Conservation (phyloP, 1,140 invertebrate genomes). For the Harlomillsia oculata region DNA sequence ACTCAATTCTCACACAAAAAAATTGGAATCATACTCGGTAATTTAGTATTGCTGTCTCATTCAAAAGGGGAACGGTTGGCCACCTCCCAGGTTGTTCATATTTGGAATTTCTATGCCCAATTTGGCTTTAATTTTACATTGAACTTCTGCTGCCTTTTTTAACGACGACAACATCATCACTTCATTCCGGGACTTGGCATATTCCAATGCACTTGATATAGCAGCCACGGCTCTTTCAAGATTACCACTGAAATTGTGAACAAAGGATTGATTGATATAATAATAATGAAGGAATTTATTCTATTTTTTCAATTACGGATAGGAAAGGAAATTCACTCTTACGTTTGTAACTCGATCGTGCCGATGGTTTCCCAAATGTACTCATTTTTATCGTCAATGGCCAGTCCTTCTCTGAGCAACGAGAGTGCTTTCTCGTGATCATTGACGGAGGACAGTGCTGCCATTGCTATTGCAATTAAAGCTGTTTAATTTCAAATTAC, state of each 20-base stretch:
- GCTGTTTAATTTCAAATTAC: not conserved
- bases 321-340: too few relatives aligned
- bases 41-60: too few relatives aligned
- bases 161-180: conserved; percentile 77
- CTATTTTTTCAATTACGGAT: too few relatives aligned
- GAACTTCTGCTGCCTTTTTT: conserved; percentile 73
- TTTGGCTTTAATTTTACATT: conserved; percentile 65
- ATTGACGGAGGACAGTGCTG: conserved; percentile 69
- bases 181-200: conserved; percentile 74
- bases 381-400: conserved; percentile 82
- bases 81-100: not conserved
- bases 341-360: conserved; percentile 87
- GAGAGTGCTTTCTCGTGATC: conserved; percentile 67
- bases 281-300: not conserved
- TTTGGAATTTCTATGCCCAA: conserved; percentile 48
- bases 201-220: conserved; percentile 78
- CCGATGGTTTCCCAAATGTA: conserved; percentile 90
- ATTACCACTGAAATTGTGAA: conserved; percentile 59
- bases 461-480: conserved; percentile 44
- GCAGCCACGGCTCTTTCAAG: conserved; percentile 67
- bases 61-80: too few relatives aligned
- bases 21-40: too few relatives aligned
- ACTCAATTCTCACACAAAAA: too few relatives aligned
- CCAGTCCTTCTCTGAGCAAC: conserved; percentile 69
- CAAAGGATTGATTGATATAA: conserved; percentile 35